A percentile compares a stretch with the other conserved stretches of the same genome.
Conservation (phyloP, 2,888 invertebrate species). For the Tetragnatha montana region DNA sequence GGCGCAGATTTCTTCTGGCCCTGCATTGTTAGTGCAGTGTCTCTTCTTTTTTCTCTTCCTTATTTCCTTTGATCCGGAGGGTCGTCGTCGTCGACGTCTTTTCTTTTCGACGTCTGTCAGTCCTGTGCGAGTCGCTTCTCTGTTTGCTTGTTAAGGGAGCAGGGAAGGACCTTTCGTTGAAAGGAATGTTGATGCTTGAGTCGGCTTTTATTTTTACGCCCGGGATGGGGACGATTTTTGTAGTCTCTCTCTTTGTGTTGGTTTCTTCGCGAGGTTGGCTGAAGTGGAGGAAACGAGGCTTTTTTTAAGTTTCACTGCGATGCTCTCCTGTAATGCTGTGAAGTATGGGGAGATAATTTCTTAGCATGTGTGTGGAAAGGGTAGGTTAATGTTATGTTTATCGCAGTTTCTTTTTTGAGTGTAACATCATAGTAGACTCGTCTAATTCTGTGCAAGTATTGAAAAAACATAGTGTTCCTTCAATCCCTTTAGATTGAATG, state of each 20-base stretch:
- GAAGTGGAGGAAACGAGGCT: neutral
- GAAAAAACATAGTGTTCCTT: too few species aligned
- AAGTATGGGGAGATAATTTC: too few species aligned
- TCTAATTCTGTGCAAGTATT: too few species aligned
- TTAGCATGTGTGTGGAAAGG: too few species aligned
- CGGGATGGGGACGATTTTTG: neutral
- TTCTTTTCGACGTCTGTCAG: conserved; percentile 15
- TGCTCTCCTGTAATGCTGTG: too few species aligned
- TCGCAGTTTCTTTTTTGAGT: too few species aligned
- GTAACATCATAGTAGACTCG: too few species aligned
- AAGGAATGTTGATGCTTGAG: neutral
- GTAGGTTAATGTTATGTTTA: too few species aligned
- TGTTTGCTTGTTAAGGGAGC: conserved; percentile 19
- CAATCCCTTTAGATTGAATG: too few species aligned
- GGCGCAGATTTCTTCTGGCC: conserved; percentile 10
- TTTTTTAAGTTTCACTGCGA: neutral
- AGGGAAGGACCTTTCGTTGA: neutral
- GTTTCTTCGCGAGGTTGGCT: neutral
- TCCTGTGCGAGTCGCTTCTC: conserved; percentile 8
- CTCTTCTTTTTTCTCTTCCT: conserved; percentile 14
- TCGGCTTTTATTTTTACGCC: neutral
- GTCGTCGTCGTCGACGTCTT: neutral
- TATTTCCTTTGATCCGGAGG: neutral
- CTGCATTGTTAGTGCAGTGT: conserved; percentile 26
- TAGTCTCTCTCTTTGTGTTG: neutral